Percentiles rank a stretch among this genome's conserved stretches.
Conservation (phyloP, 2,113 vertebrate genomes). For the Cariama cristata region DNA sequence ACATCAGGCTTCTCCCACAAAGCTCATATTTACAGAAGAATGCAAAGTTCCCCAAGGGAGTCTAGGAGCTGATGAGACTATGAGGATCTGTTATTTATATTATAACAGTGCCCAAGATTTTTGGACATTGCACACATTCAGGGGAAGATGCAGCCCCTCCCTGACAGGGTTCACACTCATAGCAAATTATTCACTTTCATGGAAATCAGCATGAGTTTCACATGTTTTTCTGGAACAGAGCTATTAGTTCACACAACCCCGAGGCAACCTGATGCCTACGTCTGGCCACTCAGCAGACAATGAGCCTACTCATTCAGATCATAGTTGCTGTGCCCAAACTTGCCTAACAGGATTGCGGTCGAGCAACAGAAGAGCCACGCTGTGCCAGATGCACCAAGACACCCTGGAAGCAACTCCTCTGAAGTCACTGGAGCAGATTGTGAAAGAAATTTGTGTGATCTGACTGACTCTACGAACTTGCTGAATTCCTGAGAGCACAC, state of each 20-base stretch:
- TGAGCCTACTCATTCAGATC: neutral
- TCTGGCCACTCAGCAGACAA: slow-evolving; percentile 29
- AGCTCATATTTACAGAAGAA: slow-evolving; percentile 65
- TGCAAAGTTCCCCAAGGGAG: slow-evolving; percentile 56
- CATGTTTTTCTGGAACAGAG: neutral
- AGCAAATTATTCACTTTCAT: slow-evolving; percentile 37
- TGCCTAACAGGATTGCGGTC: neutral
- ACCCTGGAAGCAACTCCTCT: neutral
- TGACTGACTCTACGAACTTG: neutral
- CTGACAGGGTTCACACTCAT: neutral
- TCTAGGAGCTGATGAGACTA: slow-evolving; percentile 53
- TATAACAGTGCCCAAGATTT: slow-evolving; percentile 26
- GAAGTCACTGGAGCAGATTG: neutral
- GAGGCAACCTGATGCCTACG: slow-evolving; percentile 1
- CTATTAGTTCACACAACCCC: slow-evolving; percentile 5
- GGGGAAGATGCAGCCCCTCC: neutral
- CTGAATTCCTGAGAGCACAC: neutral
- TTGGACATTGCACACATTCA: neutral
- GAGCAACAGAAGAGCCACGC: neutral
- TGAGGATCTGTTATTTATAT: slow-evolving; percentile 56
- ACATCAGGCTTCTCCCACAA: slow-evolving; percentile 67
- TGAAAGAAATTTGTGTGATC: neutral
- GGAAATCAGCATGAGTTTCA: slow-evolving; percentile 26
- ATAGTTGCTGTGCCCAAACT: neutral
- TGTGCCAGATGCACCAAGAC: neutral